phyloP scores from a whole-genome alignment of 1,140 invertebrate species.

The Spodoptera frugiperda region DNA sequence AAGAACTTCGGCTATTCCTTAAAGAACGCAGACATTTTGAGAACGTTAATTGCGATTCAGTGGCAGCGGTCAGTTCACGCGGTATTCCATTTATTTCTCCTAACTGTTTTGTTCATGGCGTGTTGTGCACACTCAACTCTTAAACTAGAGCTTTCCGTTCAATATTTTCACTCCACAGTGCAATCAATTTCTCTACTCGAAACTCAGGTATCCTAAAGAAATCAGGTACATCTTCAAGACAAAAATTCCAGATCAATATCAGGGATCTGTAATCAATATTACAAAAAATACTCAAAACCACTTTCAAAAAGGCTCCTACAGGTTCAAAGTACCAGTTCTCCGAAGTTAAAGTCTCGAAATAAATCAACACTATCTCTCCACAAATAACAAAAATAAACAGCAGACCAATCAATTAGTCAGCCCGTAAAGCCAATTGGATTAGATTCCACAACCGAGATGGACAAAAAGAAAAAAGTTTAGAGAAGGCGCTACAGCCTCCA shows the following conservation, averaged over 20 bases:
- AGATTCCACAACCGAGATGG: slow-evolving; percentile 53
- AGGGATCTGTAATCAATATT: background rate
- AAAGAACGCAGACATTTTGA: slow-evolving; percentile 17
- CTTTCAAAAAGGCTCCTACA: background rate
- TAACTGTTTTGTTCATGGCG: background rate
- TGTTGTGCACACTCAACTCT: no score
- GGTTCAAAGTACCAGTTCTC: background rate
- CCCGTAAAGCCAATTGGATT: slow-evolving; percentile 45
- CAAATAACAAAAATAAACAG: slow-evolving; percentile 49
- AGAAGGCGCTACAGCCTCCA: slow-evolving; percentile 59
- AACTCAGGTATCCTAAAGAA: no score
- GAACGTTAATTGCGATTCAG: slow-evolving; percentile 9
- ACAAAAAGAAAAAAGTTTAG: slow-evolving; percentile 60
- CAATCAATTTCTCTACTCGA: no score
- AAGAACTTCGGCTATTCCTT: background rate
- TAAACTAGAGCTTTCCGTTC: no score
- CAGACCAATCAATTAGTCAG: slow-evolving; percentile 54
- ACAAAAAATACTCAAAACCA: background rate
- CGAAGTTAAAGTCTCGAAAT: slow-evolving; percentile 17
- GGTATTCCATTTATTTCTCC: background rate
- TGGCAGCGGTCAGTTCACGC: background rate
- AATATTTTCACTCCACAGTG: no score
- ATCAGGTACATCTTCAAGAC: no score
- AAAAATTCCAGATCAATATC: no score
- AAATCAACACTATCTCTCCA: slow-evolving; percentile 47